phyloP scores from a whole-genome alignment of 2,113 vertebrate species.

The Procavia capensis region DNA sequence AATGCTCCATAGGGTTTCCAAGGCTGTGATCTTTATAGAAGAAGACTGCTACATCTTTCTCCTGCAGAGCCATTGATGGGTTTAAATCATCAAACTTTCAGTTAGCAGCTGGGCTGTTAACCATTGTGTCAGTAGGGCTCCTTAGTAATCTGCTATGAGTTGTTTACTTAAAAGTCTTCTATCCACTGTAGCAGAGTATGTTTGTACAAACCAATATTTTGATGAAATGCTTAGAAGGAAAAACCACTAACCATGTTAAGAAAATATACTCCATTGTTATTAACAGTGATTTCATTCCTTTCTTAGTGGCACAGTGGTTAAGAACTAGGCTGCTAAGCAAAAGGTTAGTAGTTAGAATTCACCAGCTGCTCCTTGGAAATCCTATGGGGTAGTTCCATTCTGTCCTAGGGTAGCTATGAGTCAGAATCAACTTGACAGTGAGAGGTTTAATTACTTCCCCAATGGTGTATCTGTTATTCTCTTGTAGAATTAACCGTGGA shows the following conservation, averaged over 20 bases:
- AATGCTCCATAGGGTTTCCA: background rate
- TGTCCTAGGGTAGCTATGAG: no score
- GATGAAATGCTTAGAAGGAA: constrained; percentile 17
- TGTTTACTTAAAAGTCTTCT: constrained; percentile 18
- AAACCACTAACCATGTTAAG: background rate
- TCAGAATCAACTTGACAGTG: background rate
- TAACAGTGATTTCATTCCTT: background rate
- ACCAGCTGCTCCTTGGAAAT: no score
- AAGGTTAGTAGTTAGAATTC: no score
- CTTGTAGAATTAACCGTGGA: background rate
- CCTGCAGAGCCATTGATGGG: background rate
- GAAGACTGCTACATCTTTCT: background rate
- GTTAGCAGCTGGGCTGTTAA: background rate
- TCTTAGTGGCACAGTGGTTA: no score
- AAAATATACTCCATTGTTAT: background rate
- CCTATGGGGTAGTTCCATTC: no score
- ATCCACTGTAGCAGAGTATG: background rate
- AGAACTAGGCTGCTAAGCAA: no score
- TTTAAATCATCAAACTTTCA: background rate
- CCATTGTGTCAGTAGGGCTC: background rate
- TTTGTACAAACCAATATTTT: constrained; percentile 45
- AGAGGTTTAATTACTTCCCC: background rate
- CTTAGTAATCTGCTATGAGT: background rate
- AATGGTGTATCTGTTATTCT: background rate
- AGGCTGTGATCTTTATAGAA: background rate